Evolutionary conservation across 2,113 vertebrate genomes (phyloP).

Genomic region (Vidua macroura): DNA sequence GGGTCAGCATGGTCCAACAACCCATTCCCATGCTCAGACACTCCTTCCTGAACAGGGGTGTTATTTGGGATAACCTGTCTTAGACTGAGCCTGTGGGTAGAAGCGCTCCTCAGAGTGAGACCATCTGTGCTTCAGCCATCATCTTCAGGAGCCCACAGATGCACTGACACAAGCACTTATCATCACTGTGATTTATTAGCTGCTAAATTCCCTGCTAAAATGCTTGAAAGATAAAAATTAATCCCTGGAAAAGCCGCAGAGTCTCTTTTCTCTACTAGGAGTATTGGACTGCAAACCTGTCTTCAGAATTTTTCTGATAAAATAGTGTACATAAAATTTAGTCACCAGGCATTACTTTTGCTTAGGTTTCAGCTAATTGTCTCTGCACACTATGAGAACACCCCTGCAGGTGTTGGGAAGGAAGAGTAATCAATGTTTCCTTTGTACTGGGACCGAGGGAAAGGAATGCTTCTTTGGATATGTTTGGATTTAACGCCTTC

Average conservation of each 20-base stretch:
- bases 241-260: neutral
- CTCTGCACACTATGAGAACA: neutral
- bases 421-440: neutral
- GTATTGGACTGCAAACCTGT: neutral
- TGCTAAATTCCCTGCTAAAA: neutral
- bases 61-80: neutral
- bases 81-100: neutral
- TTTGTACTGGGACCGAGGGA: neutral
- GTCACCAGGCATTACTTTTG: neutral
- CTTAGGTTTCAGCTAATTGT: neutral
- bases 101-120: neutral
- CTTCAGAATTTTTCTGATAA: neutral
- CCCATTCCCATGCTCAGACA: neutral
- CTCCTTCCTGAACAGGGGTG: neutral
- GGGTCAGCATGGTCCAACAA: neutral
- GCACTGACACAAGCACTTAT: neutral
- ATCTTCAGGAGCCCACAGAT: neutral
- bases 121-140: neutral
- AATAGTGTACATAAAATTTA: neutral
- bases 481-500: neutral
- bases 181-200: neutral
- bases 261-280: neutral
- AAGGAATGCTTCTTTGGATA: neutral
- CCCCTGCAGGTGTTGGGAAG: rapidly evolving
- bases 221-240: neutral